Evolutionary conservation across 1,140 invertebrate species (phyloP).

Genomic region (Brachionus angularis): DNA sequence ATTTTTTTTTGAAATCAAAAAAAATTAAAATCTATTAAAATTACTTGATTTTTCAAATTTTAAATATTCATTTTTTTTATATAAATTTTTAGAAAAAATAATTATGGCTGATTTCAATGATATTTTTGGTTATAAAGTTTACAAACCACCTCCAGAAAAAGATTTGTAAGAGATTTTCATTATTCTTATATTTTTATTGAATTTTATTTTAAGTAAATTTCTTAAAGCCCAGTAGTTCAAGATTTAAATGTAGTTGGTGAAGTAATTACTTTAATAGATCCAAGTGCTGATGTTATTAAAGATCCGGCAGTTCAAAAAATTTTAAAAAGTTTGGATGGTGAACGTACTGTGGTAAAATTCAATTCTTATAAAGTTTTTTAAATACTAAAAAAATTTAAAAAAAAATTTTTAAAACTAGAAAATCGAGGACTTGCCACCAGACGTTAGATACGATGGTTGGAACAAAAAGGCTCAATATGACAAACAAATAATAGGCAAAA

Average conservation of each 20-base stretch:
- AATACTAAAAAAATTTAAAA: background rate
- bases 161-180: slow-evolving; percentile 3
- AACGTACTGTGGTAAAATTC: slow-evolving; percentile 33
- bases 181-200: background rate
- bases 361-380: background rate
- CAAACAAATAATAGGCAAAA: slow-evolving; percentile 22
- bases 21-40: no score
- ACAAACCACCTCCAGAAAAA: slow-evolving; percentile 43
- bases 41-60: no score
- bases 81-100: background rate
- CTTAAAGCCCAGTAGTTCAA: slow-evolving; percentile 37
- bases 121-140: slow-evolving; percentile 41
- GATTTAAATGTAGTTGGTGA: slow-evolving; percentile 27
- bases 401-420: background rate
- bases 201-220: background rate
- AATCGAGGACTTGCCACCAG: slow-evolving; percentile 40
- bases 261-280: slow-evolving; percentile 38
- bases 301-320: slow-evolving; percentile 42
- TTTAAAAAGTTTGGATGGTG: slow-evolving; percentile 30
- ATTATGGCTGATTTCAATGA: slow-evolving; percentile 40
- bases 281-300: slow-evolving; percentile 39
- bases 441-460: slow-evolving; percentile 37
- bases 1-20: no score
- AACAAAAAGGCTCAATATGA: slow-evolving; percentile 43
- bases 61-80: no score